Evolutionary conservation across 2,797 vertebrate species (phyloP).

Genomic region (Corythornis leucogaster): DNA sequence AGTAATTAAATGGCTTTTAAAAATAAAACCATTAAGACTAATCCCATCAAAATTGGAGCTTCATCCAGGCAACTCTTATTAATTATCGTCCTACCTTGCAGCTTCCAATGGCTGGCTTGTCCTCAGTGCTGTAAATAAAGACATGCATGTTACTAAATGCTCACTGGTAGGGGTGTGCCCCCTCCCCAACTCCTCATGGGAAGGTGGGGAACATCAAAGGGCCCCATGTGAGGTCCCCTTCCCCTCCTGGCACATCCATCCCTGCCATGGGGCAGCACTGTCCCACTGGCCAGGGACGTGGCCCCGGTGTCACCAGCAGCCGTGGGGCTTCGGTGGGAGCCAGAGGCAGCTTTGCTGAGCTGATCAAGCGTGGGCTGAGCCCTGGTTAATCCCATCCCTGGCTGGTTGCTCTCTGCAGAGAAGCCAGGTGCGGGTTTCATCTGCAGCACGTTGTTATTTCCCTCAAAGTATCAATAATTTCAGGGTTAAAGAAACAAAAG

Average conservation of each 20-base stretch:
- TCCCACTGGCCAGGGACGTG: neutral
- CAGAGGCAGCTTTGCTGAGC: neutral
- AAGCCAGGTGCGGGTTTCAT: neutral
- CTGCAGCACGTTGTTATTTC: neutral
- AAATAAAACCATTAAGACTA: conserved; percentile 77
- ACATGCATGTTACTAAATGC: fast-evolving
- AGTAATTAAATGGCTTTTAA: conserved; percentile 75
- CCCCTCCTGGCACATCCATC: fast-evolving
- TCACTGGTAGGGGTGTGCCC: fast-evolving
- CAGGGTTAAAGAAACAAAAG: conserved; percentile 79
- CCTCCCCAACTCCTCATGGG: fast-evolving
- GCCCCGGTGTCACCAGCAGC: fast-evolving
- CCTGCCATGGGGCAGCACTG: fast-evolving
- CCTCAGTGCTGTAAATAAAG: neutral
- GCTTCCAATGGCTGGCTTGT: neutral
- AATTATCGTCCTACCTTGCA: conserved; percentile 33
- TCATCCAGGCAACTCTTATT: conserved; percentile 43
- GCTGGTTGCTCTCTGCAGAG: neutral
- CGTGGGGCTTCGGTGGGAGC: neutral
- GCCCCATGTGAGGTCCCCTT: fast-evolving
- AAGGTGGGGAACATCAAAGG: fast-evolving
- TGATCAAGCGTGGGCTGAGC: neutral
- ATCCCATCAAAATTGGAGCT: conserved; percentile 78
- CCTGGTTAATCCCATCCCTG: neutral
- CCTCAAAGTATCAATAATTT: conserved; percentile 5